Evolutionary conservation across 2,797 vertebrate species (phyloP), one percentile per base, ranked within the genome.

Genomic region (Hippoglossus hippoglossus): DNA sequence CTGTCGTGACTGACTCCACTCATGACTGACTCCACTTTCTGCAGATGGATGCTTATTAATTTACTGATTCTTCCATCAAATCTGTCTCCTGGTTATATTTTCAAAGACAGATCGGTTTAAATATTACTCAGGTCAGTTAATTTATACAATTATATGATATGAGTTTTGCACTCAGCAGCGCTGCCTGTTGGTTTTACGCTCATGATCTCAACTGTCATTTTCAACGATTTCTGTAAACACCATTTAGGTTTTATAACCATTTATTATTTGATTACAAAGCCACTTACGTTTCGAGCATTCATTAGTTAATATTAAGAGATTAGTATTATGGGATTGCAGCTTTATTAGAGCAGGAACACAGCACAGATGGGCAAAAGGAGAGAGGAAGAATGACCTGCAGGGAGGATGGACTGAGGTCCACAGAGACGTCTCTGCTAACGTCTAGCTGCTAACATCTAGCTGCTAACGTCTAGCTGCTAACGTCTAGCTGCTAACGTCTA

Each of bases 211-310:
- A 73, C 60, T 0, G 6, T 25, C 4, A 63, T 63, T 63, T 80
- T 72, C 59, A 60, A 51, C 64, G 13, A 31, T 69, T 77, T 72
- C 39, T 69, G 71, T 63, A 75, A 75, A 72, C 61, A 58, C 39
- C 62, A 44, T 60, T 69, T 53, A 76, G 11, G 19, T 36, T 71
- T 76, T 70, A 69, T 50, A 7, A 79, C 79, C 24, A 53, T 70
- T 36, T n/a, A n/a, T 80, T 67, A 84, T 84, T 71, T 55, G 57
- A 85, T 87, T 77, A 81, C 56, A 36, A 69, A 75, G 67, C 70
- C 82, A 79, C 72, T 69, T 80, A 83, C 72, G 3, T 50, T 50
- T 54, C 57, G 39, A 63, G 56, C 66, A 51, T 58, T 74, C 75
- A 83, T 87, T 64, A 79, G 74, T 63, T 80, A 3, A 34, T 34